These are phyloP conservation scores for Apostichopus japonicus DNA, from an alignment of 35 echinoderm and acorn worm genomes.

Conservation along the genomic window DNA sequence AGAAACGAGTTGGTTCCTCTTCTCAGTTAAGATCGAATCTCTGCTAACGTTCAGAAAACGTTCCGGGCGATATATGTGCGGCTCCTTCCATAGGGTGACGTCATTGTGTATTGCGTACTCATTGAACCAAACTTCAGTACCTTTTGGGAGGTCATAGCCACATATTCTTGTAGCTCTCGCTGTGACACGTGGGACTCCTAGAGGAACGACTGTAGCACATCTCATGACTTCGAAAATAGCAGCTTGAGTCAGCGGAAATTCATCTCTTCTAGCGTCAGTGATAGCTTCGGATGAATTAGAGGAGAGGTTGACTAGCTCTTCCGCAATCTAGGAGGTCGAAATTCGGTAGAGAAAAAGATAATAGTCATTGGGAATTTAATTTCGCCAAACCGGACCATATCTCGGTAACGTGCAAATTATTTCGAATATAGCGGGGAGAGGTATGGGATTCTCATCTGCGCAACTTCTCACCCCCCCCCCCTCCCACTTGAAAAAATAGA, in stretches of 20 bases:
- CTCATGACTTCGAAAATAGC: constrained; percentile 67
- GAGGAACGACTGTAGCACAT: constrained; percentile 14
- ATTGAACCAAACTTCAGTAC: constrained; percentile 73
- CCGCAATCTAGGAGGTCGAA: not conserved
- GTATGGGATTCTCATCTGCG: no score
- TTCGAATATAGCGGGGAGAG: no score
- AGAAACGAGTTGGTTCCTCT: constrained; percentile 43
- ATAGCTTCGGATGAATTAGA: not conserved
- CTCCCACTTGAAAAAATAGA: no score
- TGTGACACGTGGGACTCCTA: constrained; percentile 72
- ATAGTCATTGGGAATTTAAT: no score
- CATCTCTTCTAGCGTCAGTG: not conserved
- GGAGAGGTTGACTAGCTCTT: not conserved
- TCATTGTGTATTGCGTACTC: constrained; percentile 75
- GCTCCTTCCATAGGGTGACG: constrained; percentile 58
- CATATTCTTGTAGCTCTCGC: constrained; percentile 46
- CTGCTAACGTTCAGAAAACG: constrained; percentile 61
- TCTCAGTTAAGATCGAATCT: constrained; percentile 24
- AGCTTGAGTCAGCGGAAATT: constrained; percentile 58
- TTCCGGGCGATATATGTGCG: constrained; percentile 52
- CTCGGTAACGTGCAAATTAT: no score
- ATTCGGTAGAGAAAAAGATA: no score
- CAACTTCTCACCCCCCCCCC: no score
- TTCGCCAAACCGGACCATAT: no score
- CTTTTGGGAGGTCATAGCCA: constrained; percentile 81